Evolutionary conservation across 2,113 vertebrate genomes (phyloP), one percentile per base, ranked within the genome.

Genomic region (Clupea harengus): DNA sequence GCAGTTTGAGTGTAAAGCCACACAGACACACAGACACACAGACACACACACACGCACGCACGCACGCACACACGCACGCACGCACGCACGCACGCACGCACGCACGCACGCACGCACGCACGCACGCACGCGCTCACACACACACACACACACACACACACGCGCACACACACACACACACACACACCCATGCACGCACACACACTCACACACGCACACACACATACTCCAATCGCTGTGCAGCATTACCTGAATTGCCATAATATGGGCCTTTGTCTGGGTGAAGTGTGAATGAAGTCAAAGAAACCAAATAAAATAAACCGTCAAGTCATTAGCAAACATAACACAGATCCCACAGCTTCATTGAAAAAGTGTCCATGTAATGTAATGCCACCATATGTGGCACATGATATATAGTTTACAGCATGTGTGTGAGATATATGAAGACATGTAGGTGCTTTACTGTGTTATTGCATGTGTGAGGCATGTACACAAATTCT

Each of bases 251-350:
- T 97, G 96, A 94, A 93, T 96, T 95, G 95, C 94, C 95, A 92
- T 94, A 94, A 96, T 94, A 96, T 82, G 94, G 95, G 93, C 94
- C 94, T 96, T 95, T 97, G 95, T 96, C 96, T 97, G 96, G 93
- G 93, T 92, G 92, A 85, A 94, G 92, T 83, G 84, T 90, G 86
- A 94, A 93, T 92, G 94, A 91, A 94, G 90, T 86, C 92, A 90
- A 54, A 87, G 54, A 82, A 15, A 84, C 15, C 45, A 57, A 22
- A 45, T 87, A 3, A 85, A 82, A 88, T 80, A 85, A 80, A 88
- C 28, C 60, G 54, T 39, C 82, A 88, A 85, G 32, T 83, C n/a
- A 87, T 82, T 64, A 75, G 54, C 25, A 85, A 84, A 64, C 9
- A 84, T 83, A 39, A 87, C n/a, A 86, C 54, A 82, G 1, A 28